phyloP scores from a whole-genome alignment of 2,797 vertebrate species.

The Ctenopoma multispine region DNA sequence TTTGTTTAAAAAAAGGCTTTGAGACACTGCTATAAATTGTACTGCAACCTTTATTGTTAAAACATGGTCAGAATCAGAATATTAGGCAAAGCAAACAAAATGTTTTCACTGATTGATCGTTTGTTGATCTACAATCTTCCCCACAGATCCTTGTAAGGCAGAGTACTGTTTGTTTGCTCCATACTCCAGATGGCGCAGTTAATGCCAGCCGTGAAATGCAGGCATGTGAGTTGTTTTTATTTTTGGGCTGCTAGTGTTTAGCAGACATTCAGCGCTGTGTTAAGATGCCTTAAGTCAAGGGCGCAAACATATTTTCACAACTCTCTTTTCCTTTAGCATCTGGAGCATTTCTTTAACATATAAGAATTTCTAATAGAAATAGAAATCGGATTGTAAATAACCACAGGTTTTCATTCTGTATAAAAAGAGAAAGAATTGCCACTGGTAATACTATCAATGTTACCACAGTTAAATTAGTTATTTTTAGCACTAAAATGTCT shows the following conservation, averaged over 20 bases:
- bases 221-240: too few relatives aligned
- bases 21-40: too few relatives aligned
- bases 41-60: too few relatives aligned
- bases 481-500: not conserved
- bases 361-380: too few relatives aligned
- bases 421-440: too few relatives aligned
- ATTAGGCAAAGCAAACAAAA: not conserved
- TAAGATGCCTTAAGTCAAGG: not conserved
- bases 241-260: not conserved
- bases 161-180: not conserved
- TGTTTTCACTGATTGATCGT: not conserved
- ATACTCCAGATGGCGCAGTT: slow-evolving; percentile 16
- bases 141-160: not conserved
- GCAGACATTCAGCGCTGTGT: not conserved
- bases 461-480: too few relatives aligned
- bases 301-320: too few relatives aligned
- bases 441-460: not conserved
- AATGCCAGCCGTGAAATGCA: not conserved
- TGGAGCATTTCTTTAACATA: not conserved
- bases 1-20: too few relatives aligned
- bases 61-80: not conserved
- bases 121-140: not conserved
- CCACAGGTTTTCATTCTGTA: too few relatives aligned
- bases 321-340: not conserved
- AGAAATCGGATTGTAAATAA: not conserved